Evolutionary conservation across 2,888 invertebrate species (phyloP).

Genomic region (Agrochola lychnidis): DNA sequence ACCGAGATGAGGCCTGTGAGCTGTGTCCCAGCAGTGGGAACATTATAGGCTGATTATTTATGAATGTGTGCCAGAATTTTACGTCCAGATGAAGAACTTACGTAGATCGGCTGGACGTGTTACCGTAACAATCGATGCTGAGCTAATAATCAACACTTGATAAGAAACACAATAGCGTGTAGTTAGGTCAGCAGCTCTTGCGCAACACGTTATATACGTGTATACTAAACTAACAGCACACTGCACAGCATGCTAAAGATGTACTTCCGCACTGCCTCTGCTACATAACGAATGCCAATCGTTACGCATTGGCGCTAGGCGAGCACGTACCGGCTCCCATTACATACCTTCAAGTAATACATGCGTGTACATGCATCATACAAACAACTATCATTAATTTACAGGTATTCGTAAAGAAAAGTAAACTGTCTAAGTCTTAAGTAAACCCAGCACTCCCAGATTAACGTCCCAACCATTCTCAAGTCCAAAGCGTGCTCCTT

Average conservation of each 20-base stretch:
- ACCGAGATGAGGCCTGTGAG: too few relatives aligned
- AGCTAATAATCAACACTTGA: constrained; percentile 37
- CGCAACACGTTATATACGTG: constrained; percentile 54
- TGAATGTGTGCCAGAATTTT: neutral
- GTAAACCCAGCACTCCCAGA: neutral
- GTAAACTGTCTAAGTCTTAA: neutral
- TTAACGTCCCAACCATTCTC: neutral
- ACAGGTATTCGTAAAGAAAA: neutral
- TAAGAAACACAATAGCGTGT: constrained; percentile 48
- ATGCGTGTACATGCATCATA: constrained; percentile 20
- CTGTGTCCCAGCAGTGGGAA: too few relatives aligned
- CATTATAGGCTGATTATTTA: too few relatives aligned
- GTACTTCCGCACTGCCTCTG: constrained; percentile 55
- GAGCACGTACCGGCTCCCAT: constrained; percentile 41
- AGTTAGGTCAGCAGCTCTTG: constrained; percentile 61
- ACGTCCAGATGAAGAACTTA: constrained; percentile 20
- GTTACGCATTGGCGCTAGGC: constrained; percentile 50
- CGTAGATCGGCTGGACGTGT: neutral
- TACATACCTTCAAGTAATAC: constrained; percentile 49
- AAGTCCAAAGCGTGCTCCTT: neutral
- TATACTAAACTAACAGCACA: constrained; percentile 52
- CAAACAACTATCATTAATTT: constrained; percentile 6
- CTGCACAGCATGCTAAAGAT: constrained; percentile 55
- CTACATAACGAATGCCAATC: constrained; percentile 56
- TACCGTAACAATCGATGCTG: constrained; percentile 32